Evolutionary conservation across 2,113 vertebrate genomes (phyloP).

Genomic region (Cynoglossus semilaevis): DNA sequence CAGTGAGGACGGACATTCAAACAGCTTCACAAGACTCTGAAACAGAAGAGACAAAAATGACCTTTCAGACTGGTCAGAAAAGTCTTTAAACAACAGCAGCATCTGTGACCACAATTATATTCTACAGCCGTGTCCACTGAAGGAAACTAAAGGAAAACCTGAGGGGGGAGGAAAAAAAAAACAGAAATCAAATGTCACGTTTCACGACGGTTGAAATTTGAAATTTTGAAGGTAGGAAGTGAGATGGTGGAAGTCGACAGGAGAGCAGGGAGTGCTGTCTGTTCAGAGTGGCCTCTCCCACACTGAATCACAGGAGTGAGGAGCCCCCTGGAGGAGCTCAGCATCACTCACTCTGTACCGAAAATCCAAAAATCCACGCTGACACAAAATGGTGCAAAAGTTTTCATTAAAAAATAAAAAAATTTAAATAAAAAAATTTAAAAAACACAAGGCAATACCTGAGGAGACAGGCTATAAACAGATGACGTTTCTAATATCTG

Average conservation of each 20-base stretch:
- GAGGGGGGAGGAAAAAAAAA: neutral
- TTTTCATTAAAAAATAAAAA: too few relatives aligned
- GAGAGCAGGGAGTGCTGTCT: constrained; percentile 17
- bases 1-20: neutral
- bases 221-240: constrained; percentile 55
- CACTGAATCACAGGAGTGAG: constrained; percentile 51
- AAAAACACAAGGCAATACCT: too few relatives aligned
- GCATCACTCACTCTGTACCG: constrained; percentile 21
- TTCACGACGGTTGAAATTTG: constrained; percentile 30
- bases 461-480: too few relatives aligned
- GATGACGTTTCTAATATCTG: too few relatives aligned
- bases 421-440: too few relatives aligned
- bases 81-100: too few relatives aligned
- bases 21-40: too few relatives aligned
- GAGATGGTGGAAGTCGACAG: constrained; percentile 59
- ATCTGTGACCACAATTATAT: too few relatives aligned
- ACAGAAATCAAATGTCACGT: too few relatives aligned
- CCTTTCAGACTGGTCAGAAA: too few relatives aligned
- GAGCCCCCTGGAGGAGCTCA: constrained; percentile 68
- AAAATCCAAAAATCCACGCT: too few relatives aligned
- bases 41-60: too few relatives aligned
- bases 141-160: neutral
- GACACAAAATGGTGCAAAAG: neutral
- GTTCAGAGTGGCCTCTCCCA: constrained; percentile 13
- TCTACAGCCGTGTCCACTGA: neutral